Conservation (phyloP, 2,888 invertebrate genomes). For the Taenaris catops region DNA sequence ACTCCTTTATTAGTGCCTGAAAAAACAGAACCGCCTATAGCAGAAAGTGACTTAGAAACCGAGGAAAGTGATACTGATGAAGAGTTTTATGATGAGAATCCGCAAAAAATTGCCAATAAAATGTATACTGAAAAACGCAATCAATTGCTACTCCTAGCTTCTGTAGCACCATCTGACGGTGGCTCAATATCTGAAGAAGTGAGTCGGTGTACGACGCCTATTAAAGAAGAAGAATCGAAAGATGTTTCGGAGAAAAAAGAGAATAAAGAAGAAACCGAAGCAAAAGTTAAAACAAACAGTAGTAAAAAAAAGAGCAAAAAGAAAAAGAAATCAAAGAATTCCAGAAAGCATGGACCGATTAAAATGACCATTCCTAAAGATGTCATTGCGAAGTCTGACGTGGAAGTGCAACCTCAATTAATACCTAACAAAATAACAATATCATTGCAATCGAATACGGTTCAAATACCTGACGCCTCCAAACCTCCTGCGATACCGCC, state of each 20-base stretch:
- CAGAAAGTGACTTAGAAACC: constrained; percentile 92
- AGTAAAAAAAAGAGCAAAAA: constrained; percentile 86
- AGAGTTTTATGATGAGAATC: constrained; percentile 92
- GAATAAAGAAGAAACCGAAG: constrained; percentile 50
- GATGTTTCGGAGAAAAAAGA: constrained; percentile 65
- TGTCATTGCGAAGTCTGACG: constrained; percentile 50
- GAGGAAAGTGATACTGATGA: constrained; percentile 92
- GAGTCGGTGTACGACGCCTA: constrained; percentile 83
- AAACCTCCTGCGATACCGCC: constrained; percentile 23
- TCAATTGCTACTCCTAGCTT: constrained; percentile 81
- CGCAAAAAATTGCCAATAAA: constrained; percentile 86
- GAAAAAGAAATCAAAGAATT: constrained; percentile 75
- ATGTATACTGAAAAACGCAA: constrained; percentile 87
- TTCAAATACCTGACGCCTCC: constrained; percentile 64
- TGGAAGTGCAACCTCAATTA: constrained; percentile 36
- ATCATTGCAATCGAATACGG: constrained; percentile 72
- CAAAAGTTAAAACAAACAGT: constrained; percentile 69
- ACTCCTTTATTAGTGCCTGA: constrained; percentile 64
- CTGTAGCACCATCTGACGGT: constrained; percentile 81
- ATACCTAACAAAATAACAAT: constrained; percentile 70
- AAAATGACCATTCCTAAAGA: constrained; percentile 82
- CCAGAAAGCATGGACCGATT: constrained; percentile 70
- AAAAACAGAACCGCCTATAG: constrained; percentile 81
- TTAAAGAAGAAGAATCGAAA: constrained; percentile 72
- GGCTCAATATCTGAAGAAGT: constrained; percentile 79